Conservation (phyloP, 2,888 invertebrate species). For the Lithophane ornitopus region DNA sequence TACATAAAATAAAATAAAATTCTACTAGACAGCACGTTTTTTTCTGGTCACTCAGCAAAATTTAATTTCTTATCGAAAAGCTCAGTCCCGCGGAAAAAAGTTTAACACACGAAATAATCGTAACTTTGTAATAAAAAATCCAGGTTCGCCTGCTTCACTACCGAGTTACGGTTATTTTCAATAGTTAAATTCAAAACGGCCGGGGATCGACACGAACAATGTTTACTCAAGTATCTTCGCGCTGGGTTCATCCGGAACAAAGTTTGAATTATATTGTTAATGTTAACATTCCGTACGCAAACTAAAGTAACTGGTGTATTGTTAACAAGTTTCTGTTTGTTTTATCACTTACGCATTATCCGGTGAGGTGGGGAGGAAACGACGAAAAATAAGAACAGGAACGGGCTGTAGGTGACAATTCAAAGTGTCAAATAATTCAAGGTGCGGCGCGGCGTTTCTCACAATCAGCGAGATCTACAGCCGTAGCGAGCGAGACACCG, state of each 20-base stretch:
- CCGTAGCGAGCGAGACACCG: slow-evolving; percentile 73
- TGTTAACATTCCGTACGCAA: slow-evolving; percentile 74
- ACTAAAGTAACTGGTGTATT: slow-evolving; percentile 74
- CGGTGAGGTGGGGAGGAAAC: slow-evolving; percentile 72
- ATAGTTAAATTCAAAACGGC: slow-evolving; percentile 65
- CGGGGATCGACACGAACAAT: slow-evolving; percentile 65
- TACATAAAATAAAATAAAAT: slow-evolving; percentile 67
- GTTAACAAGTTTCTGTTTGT: slow-evolving; percentile 76
- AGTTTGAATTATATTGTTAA: slow-evolving; percentile 78
- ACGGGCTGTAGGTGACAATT: slow-evolving; percentile 82
- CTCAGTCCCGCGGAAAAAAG: slow-evolving; percentile 49
- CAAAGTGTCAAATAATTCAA: slow-evolving; percentile 89
- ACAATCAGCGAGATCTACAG: slow-evolving; percentile 88
- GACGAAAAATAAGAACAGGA: slow-evolving; percentile 80
- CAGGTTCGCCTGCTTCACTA: slow-evolving; percentile 50
- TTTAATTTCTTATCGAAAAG: slow-evolving; percentile 60
- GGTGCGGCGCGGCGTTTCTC: slow-evolving; percentile 84
- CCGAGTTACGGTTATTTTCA: slow-evolving; percentile 62
- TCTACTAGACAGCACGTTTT: slow-evolving; percentile 41
- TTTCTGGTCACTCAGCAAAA: slow-evolving; percentile 38
- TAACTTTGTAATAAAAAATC: slow-evolving; percentile 56
- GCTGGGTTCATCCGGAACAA: slow-evolving; percentile 69
- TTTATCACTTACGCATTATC: slow-evolving; percentile 78
- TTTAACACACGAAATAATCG: slow-evolving; percentile 57
- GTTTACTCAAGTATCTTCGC: slow-evolving; percentile 71